Evolutionary conservation across 2,113 vertebrate species (phyloP), one percentile per base, ranked within the genome.

Genomic region (Anarhynchus alexandrinus): DNA sequence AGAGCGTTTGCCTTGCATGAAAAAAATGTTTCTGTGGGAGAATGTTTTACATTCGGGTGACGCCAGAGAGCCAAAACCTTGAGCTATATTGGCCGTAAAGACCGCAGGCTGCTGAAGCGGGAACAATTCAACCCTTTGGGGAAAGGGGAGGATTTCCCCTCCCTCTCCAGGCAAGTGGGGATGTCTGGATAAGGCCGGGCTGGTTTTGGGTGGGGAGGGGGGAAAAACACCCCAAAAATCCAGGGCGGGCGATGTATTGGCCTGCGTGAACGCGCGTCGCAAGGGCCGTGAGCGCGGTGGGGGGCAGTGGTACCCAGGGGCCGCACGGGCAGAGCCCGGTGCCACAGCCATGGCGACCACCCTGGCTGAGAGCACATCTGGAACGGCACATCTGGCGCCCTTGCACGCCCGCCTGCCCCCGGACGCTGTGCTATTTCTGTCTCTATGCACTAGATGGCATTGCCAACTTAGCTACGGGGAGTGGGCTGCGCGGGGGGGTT

Each of bases 381-480:
- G 86, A 13, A 13, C 25, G 7, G 87, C 91, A 82, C 94, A 70
- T 77, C 90, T 90, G 82, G 55, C 0, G 3, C 58, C 0, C 19
- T 14, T 14, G 82, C 62, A 43, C 1, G 65, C 40, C 80, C 84
- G 77, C 36, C 85, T 6, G 34, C 40, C 62, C 2, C 10, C 4
- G 5, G 47, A 12, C 49, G 43, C 89, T 47, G 64, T 88, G 94
- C 89, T 95, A 36, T 97, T 97, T 97, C 98, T 97, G 95, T 78
- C 92, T 91, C 94, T 94, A 92, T 95, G 97, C 98, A 98, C 97
- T 97, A 98, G 98, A 97, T 98, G 98, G 98, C 98, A 97, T 97
- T 96, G 97, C 96, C 88, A 97, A 98, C 97, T 96, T 95, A 93
- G 96, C 93, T 93, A 97, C 92, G 5, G 96, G 94, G 88, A 93